Conservation (phyloP, 2,888 invertebrate genomes). For the Lymantria monacha region DNA sequence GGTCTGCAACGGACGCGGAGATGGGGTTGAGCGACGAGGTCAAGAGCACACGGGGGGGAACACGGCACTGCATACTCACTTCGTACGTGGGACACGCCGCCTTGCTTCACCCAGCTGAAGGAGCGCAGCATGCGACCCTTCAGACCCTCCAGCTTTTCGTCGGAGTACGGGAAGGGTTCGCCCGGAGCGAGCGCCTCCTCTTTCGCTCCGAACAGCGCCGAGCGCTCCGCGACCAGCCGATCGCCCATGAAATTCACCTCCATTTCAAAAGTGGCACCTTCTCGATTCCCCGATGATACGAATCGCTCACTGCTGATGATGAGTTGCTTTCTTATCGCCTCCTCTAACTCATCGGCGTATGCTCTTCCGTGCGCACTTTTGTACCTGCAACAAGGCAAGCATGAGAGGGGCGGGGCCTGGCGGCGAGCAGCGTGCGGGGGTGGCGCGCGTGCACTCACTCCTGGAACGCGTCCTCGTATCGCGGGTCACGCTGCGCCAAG, state of each 20-base stretch:
- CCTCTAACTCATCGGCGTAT: constrained; percentile 55
- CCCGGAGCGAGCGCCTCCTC: neutral
- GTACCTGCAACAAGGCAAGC: constrained; percentile 43
- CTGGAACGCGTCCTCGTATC: constrained; percentile 41
- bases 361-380: constrained; percentile 41
- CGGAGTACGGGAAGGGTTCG: constrained; percentile 40
- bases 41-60: neutral
- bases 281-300: constrained; percentile 57
- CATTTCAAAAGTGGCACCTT: constrained; percentile 55
- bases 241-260: constrained; percentile 26
- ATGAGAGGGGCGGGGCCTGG: neutral
- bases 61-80: constrained; percentile 43
- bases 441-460: constrained; percentile 25
- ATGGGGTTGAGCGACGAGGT: neutral
- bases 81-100: constrained; percentile 62
- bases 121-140: constrained; percentile 45
- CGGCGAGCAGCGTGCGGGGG: neutral
- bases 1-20: constrained; percentile 42
- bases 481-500: constrained; percentile 46
- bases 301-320: constrained; percentile 55
- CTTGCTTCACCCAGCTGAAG: constrained; percentile 66
- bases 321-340: constrained; percentile 60
- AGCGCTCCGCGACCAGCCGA: constrained; percentile 22
- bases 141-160: constrained; percentile 27
- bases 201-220: constrained; percentile 7